A percentile compares a stretch with the other conserved stretches of the same genome.
These are phyloP conservation scores for Enteromius mattozi DNA, from an alignment of 2,797 vertebrate genomes.

Conservation along the genomic window DNA sequence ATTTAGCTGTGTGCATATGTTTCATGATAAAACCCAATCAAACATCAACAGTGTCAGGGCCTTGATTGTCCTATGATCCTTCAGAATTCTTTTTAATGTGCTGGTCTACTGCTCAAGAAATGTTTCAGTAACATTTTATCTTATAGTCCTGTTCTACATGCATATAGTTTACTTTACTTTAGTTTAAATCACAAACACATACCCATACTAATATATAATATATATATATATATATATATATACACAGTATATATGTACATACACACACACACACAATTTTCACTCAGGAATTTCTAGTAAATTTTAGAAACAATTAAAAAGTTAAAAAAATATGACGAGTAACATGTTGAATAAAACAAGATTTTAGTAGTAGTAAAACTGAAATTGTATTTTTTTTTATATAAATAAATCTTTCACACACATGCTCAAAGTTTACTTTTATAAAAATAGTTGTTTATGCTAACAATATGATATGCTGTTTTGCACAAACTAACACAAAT, in stretches of 20 bases:
- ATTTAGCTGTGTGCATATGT: neutral
- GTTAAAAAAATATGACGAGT: neutral
- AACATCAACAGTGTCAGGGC: neutral
- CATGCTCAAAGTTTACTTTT: neutral
- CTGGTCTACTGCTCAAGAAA: neutral
- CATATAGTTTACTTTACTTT: neutral
- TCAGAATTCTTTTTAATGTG: neutral
- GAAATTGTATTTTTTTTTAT: neutral
- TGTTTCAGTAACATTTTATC: neutral
- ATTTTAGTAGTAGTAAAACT: neutral
- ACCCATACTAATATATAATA: neutral
- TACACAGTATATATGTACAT: no score
- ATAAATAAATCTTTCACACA: neutral
- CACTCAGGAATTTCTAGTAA: neutral
- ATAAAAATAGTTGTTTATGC: neutral
- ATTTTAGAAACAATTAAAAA: neutral
- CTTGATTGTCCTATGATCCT: neutral
- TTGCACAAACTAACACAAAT: neutral
- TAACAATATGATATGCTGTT: neutral
- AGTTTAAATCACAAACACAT: neutral
- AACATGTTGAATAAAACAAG: neutral
- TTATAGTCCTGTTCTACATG: neutral
- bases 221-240: no score
- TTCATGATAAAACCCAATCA: neutral
- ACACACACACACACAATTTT: no score